phyloP scores from a whole-genome alignment of 2,113 vertebrate species.

The Mungos mungo region DNA sequence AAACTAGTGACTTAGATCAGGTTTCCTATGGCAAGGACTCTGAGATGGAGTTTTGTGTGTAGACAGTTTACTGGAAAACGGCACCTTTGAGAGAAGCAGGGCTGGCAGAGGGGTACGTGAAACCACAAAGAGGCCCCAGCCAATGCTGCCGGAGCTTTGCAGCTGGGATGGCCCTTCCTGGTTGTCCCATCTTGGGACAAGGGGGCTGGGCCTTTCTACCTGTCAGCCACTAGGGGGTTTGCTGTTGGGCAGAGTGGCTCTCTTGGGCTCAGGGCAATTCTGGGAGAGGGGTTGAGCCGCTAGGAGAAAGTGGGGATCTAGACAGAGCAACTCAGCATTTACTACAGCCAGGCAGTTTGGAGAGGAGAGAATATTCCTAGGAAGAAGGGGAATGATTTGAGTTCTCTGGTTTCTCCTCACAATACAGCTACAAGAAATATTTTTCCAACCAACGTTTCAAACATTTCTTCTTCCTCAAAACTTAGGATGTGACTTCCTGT shows the following conservation, averaged over 20 bases:
- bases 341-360: neutral
- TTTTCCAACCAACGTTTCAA: neutral
- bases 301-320: neutral
- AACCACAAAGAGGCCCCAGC: neutral
- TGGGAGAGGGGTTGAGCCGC: neutral
- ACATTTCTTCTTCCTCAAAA: neutral
- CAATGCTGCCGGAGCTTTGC: neutral
- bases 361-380: neutral
- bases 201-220: neutral
- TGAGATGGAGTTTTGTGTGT: neutral
- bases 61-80: neutral
- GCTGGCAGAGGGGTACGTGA: neutral
- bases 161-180: neutral
- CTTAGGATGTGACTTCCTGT: neutral
- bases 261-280: neutral
- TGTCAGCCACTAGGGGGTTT: neutral
- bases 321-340: neutral
- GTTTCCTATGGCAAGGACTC: neutral
- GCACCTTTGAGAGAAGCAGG: neutral
- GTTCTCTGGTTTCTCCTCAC: neutral
- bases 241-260: rapidly evolving
- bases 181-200: neutral
- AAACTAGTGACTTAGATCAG: neutral
- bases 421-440: neutral
- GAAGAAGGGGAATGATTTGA: neutral